Conservation (phyloP, 30 jellyfish, hydroid and myxozoan genomes). For the Aurelia coerulea region DNA sequence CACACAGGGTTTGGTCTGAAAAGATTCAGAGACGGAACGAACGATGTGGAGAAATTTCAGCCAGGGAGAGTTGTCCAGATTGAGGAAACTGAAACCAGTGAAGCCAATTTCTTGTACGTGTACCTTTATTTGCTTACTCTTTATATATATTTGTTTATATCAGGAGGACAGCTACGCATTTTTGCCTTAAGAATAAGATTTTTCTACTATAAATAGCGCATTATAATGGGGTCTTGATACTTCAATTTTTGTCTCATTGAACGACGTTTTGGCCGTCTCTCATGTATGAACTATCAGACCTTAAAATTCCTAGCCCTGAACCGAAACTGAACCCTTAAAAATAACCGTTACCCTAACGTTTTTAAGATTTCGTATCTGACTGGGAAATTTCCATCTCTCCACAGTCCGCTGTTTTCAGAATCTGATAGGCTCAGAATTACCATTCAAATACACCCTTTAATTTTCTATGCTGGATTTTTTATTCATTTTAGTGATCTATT, state of each 20-base stretch:
- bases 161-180: too few species aligned
- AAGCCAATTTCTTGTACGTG: conserved; percentile 40
- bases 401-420: too few species aligned
- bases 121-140: background rate
- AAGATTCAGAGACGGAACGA: conserved; percentile 58
- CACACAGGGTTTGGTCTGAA: conserved; percentile 80
- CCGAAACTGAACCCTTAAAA: background rate
- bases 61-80: conserved; percentile 23
- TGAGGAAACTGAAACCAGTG: conserved; percentile 15
- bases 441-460: background rate
- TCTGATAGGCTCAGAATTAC: background rate
- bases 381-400: too few species aligned
- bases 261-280: background rate
- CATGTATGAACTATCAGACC: background rate
- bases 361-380: background rate
- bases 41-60: conserved; percentile 41
- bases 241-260: background rate
- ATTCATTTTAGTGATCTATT: conserved; percentile 61
- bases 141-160: too few species aligned
- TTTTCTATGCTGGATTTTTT: background rate
- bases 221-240: background rate
- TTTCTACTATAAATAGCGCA: too few species aligned
- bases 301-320: background rate
- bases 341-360: background rate
- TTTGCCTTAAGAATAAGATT: too few species aligned